Evolutionary conservation across 2,797 vertebrate species (phyloP), one percentile per base, ranked within the genome.

Genomic region (Tauraco hartlaubi): DNA sequence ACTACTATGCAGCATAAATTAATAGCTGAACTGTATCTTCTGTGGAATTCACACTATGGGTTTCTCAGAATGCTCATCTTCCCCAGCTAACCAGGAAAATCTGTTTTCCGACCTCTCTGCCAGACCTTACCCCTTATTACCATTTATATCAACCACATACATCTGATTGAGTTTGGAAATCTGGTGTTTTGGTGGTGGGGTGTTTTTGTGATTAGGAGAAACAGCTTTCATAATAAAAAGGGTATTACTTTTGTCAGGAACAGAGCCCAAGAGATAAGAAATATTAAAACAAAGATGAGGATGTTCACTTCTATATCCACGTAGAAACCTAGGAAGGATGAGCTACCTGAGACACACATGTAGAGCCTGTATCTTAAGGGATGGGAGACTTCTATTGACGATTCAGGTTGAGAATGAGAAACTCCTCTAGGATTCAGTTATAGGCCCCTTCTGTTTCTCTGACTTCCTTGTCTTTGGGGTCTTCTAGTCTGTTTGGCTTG

Each of bases 1-100:
- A 7, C 6, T 13, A 29, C 9, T 1, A 11, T 6, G 18, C 77
- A 29, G 18, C 23, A 59, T 9, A 63, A 11, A 19, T 52, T 69
- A 25, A 19, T 21, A 56, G 14, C 48, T 66, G 33, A 79, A 31
- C 51, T n/a, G 1, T 43, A 9, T 35, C 17, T 55, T 6, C 41
- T 68, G 25, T 46, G 28, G 11, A 63, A 0, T 63, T 88, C 21
- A 9, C 20, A 56, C 46, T 35, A 25, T 51, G 43, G 15, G 2
- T 41, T 33, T 64, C 14, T 86, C 28, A 31, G 49, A 46, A 26
- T n/a, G 31, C 7, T 77, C 9, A 23, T n/a, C 14, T 76, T 80
- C 35, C 26, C 13, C n/a, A 41, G 1, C 2, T 4, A 63, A 46
- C 0, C 0, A 25, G 29, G 25, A 71, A 85, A 85, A 79, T 37